Base-by-base conservation (phyloP, 2,888 invertebrate species). In the Xestia ashworthii region DNA sequence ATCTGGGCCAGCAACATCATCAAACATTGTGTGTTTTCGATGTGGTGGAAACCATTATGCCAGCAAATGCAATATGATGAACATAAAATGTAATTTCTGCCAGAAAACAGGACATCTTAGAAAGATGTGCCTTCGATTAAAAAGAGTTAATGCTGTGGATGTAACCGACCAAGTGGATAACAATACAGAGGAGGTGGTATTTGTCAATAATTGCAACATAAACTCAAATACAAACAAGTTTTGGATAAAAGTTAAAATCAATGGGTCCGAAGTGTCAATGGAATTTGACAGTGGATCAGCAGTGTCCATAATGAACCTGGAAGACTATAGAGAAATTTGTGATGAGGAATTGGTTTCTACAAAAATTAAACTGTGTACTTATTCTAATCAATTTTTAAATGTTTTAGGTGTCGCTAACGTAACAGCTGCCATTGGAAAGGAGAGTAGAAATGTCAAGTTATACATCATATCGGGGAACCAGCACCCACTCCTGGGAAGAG, bases 241-340 rank as follows among this genome's bases (percentile, higher is more conserved):
- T n/a, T 55, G 55, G 55, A 55, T 25, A n/a, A 55, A 55, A n/a
- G 55, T n/a, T 1, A 55, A 25, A n/a, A 55, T 55, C n/a, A n/a
- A 55, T n/a, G 11, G n/a, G 4, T n/a, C n/a, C 11, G 55, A 55
- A n/a, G n/a, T n/a, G 4, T n/a, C 12, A 12, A n/a, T 55, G n/a
- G 55, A 55, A 55, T 55, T 55, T 55, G n/a, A 55, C n/a, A 55
- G 55, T 55, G 55, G n/a, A n/a, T n/a, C n/a, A 55, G 55, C 55
- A 55, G 55, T 55, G n/a, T 55, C n/a, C n/a, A 11, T 55, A n/a
- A 55, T 55, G n/a, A 55, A 55, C 12, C 11, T n/a, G 12, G n/a
- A 25, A 55, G 9, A 55, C n/a, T 55, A 55, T n/a, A 55, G n/a
- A 0, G 1, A n/a, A n/a, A 55, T 55, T n/a, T n/a, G 55, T n/a